Evolutionary conservation across 2,113 vertebrate species (phyloP), one percentile per base, ranked within the genome.

Genomic region (Brevimyrus niger): DNA sequence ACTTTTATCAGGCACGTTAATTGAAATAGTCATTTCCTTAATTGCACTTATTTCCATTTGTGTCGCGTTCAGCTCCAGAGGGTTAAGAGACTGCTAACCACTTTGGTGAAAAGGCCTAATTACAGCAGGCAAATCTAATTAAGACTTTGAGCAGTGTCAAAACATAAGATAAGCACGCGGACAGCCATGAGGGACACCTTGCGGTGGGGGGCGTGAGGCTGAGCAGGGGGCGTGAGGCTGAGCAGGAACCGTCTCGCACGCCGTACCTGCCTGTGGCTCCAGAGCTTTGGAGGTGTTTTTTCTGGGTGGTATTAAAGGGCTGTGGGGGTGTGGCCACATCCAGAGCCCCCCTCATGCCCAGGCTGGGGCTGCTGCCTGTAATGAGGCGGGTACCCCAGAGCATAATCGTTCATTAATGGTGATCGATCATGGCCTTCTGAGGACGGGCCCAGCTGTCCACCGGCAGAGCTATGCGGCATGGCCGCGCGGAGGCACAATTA

Each of bases 71-170:
- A 9, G 90, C 89, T 92, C 90, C 88, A 73, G 89, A 91, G 91
- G 88, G 85, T 38, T 38, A 89, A 44, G 47, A 89, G 90, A 91
- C 88, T 92, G 90, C 91, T 92, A 89, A 91, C 87, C 58, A 84
- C 89, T 89, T 87, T 90, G 89, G 85, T 48, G 87, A 82, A 53
- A 65, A 35, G 86, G 35, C 65, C 83, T 92, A 90, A 92, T 93
- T 91, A 92, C 53, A 76, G 76, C 50, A 76, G 27, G 65, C 61
- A 92, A 90, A 92, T 91, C 88, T 90, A 90, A 92, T 92, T 92
- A 91, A 91, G 65, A 89, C 90, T 91, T 83, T 86, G 87, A 86
- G 86, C 53, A 31, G 27, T 87, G 82, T 91, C 69, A 50, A n/a
- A 76, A 89, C 35, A 88, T 51, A 7, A 88, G 69, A 87, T 87